Conservation (phyloP, 2,797 vertebrate species). For the Podarcis lilfordi region DNA sequence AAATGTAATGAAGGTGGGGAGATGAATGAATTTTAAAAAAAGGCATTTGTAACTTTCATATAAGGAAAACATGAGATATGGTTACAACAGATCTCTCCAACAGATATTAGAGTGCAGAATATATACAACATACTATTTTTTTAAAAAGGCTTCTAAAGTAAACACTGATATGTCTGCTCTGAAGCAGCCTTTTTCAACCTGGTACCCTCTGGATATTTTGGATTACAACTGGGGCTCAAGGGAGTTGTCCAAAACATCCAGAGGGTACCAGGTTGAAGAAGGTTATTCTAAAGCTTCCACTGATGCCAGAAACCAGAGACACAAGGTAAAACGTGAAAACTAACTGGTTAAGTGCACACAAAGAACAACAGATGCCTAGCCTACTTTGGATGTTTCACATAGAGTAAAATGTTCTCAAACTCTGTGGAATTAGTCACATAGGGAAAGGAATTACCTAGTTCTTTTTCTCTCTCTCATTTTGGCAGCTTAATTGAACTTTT, state of each 20-base stretch:
- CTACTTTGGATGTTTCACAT: conserved; percentile 31
- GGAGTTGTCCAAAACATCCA: no score
- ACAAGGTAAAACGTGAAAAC: conserved; percentile 52
- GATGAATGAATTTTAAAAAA: not conserved
- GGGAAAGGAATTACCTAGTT: conserved; percentile 47
- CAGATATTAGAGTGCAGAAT: conserved; percentile 5
- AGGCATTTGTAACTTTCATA: not conserved
- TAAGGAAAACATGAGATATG: conserved; percentile 21
- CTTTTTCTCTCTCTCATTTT: not conserved
- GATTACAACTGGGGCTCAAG: no score
- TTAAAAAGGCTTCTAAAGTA: not conserved
- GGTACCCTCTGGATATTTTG: no score
- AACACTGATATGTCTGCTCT: not conserved
- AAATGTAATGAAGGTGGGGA: not conserved
- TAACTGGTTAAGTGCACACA: conserved; percentile 42
- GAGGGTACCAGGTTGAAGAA: not conserved
- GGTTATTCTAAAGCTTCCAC: not conserved
- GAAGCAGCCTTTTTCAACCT: no score
- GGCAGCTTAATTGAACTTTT: conserved; percentile 43
- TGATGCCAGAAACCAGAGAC: conserved; percentile 7
- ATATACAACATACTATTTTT: not conserved
- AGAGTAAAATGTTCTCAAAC: conserved; percentile 48
- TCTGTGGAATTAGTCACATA: conserved; percentile 42
- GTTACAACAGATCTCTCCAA: conserved; percentile 21
- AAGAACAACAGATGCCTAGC: conserved; percentile 47